phyloP scores from a whole-genome alignment of 2,888 invertebrate genomes.

The Teinopalpus imperialis region DNA sequence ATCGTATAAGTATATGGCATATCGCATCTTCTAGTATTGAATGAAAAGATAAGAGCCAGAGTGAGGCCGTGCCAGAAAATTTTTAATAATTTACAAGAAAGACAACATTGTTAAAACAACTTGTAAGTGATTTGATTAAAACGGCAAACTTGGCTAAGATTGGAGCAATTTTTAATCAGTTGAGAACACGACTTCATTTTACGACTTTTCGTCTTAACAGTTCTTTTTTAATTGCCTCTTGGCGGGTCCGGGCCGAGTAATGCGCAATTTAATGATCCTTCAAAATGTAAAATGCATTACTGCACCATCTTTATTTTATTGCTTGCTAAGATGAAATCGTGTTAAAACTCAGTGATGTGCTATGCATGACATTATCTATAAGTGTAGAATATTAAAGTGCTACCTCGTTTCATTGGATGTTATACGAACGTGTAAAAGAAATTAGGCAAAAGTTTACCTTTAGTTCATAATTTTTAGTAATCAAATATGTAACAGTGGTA shows the following conservation, averaged over 20 bases:
- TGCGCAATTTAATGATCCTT: constrained; percentile 78
- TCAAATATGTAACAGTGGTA: too few relatives aligned
- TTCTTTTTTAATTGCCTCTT: constrained; percentile 77
- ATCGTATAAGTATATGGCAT: too few relatives aligned
- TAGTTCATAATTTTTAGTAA: too few relatives aligned
- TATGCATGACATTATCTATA: constrained; percentile 34
- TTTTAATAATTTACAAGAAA: constrained; percentile 15
- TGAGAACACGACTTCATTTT: constrained; percentile 74
- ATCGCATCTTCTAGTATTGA: too few relatives aligned
- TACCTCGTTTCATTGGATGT: not conserved
- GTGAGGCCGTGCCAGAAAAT: not conserved
- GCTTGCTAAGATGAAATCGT: constrained; percentile 52
- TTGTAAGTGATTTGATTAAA: constrained; percentile 25
- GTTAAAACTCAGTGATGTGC: constrained; percentile 37
- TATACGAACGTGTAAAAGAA: not conserved
- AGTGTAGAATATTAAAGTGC: not conserved
- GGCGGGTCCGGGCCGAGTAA: constrained; percentile 65
- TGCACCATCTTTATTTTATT: constrained; percentile 73
- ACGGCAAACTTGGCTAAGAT: constrained; percentile 41
- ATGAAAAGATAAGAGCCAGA: too few relatives aligned
- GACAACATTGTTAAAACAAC: constrained; percentile 22
- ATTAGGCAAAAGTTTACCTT: too few relatives aligned
- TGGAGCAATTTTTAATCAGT: constrained; percentile 75
- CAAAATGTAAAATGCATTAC: constrained; percentile 78
- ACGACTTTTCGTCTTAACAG: constrained; percentile 71